Conservation (phyloP, 2,888 invertebrate genomes). For the Acholoe squamosa region DNA sequence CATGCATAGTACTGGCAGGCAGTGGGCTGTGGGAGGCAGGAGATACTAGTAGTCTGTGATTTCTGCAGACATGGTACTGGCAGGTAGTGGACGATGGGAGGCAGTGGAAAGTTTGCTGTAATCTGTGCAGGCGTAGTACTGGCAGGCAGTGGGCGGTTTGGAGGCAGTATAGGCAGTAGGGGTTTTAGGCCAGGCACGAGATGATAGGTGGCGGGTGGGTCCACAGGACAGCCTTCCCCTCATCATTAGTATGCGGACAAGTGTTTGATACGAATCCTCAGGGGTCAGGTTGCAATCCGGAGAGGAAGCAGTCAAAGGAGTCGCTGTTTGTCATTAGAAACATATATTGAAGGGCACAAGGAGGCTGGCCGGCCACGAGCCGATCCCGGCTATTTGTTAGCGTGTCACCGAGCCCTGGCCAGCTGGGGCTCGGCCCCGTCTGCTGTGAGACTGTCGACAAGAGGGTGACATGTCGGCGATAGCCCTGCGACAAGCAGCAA, state of each 20-base stretch:
- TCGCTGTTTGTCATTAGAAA: constrained; percentile 45
- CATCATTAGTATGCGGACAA: constrained; percentile 21
- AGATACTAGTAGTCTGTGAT: too few relatives aligned
- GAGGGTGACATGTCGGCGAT: constrained; percentile 9
- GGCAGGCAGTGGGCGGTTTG: constrained; percentile 4
- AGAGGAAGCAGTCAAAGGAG: constrained; percentile 15
- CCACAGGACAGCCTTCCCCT: neutral
- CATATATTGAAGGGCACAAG: constrained; percentile 36
- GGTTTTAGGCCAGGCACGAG: neutral
- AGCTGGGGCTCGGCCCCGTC: neutral
- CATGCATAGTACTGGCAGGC: neutral
- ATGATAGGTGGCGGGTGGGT: neutral
- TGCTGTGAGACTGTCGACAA: neutral
- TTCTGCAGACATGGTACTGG: too few relatives aligned
- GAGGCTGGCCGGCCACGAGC: neutral
- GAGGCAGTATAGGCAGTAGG: neutral
- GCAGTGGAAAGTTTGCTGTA: neutral
- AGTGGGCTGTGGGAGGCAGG: too few relatives aligned
- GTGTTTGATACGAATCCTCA: constrained; percentile 12
- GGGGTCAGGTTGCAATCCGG: neutral
- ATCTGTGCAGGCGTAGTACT: too few relatives aligned
- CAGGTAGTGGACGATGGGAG: neutral
- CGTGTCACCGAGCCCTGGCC: constrained; percentile 10
- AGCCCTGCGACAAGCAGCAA: neutral
- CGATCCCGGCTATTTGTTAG: constrained; percentile 36